A percentile compares a stretch with the other conserved stretches of the same genome.
Conservation (phyloP, 2,113 vertebrate species). For the Talpa occidentalis region DNA sequence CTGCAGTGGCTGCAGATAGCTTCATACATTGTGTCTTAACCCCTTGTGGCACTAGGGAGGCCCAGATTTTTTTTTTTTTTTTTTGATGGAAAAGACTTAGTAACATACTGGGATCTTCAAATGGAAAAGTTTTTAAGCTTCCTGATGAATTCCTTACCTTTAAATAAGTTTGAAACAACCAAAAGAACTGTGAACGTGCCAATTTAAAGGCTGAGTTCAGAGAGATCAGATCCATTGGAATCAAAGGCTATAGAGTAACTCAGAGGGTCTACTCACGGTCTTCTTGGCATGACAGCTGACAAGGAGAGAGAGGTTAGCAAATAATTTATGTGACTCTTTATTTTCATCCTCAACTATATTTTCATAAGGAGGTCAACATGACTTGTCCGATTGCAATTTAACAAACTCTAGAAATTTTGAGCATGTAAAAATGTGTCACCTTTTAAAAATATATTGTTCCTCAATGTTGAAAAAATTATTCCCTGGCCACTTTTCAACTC, state of each 20-base stretch:
- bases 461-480: not conserved
- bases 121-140: not conserved
- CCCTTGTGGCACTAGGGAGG: no score
- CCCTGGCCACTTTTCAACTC: not conserved
- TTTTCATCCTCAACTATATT: not conserved
- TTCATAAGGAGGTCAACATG: not conserved
- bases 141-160: not conserved
- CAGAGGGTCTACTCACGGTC: not conserved
- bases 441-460: not conserved
- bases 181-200: not conserved
- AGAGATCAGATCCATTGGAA: not conserved
- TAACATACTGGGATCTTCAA: not conserved
- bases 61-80: not conserved
- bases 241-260: slow-evolving; percentile 2
- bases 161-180: not conserved
- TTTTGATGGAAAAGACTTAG: not conserved
- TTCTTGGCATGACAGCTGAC: not conserved
- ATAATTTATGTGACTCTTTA: not conserved
- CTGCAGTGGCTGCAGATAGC: no score
- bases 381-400: slow-evolving; percentile 13
- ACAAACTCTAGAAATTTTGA: not conserved
- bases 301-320: not conserved
- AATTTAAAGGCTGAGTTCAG: not conserved
- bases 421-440: not conserved
- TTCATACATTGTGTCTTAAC: no score